Evolutionary conservation across 2,113 vertebrate genomes (phyloP).

Genomic region (Mirza zaza): DNA sequence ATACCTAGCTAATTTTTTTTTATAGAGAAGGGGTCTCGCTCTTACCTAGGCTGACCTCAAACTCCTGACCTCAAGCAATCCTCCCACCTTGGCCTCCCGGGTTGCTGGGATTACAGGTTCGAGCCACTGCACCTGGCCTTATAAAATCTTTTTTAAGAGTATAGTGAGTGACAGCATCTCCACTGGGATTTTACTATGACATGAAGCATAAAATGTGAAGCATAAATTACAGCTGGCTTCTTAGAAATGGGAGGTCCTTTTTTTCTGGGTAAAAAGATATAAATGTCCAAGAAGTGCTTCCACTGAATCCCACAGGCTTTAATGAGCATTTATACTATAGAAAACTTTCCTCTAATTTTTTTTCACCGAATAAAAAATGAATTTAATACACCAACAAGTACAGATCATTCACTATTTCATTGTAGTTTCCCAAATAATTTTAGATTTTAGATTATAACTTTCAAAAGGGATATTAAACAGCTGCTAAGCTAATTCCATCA

Average conservation of each 20-base stretch:
- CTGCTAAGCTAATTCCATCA: background rate
- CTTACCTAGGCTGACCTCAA: too few relatives aligned
- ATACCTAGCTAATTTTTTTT: too few relatives aligned
- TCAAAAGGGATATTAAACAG: slow-evolving; percentile 46
- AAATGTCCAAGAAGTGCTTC: background rate
- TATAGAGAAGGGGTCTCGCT: too few relatives aligned
- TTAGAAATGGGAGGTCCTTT: background rate
- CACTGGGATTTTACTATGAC: background rate
- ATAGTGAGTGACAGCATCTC: background rate
- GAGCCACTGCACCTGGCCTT: too few relatives aligned
- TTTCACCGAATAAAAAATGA: slow-evolving; percentile 9
- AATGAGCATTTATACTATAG: background rate
- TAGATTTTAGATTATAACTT: slow-evolving; percentile 3
- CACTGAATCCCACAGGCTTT: background rate
- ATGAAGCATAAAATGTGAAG: background rate
- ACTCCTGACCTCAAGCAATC: too few relatives aligned
- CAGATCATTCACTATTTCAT: background rate
- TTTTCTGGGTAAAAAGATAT: background rate
- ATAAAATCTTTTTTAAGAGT: background rate
- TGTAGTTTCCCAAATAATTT: slow-evolving; percentile 36
- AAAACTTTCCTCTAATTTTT: background rate
- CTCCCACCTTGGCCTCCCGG: too few relatives aligned
- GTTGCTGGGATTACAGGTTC: too few relatives aligned
- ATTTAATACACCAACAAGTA: slow-evolving; percentile 1
- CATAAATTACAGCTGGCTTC: background rate